Evolutionary conservation across 2,797 vertebrate genomes (phyloP).

Genomic region (Trachops cirrhosus): DNA sequence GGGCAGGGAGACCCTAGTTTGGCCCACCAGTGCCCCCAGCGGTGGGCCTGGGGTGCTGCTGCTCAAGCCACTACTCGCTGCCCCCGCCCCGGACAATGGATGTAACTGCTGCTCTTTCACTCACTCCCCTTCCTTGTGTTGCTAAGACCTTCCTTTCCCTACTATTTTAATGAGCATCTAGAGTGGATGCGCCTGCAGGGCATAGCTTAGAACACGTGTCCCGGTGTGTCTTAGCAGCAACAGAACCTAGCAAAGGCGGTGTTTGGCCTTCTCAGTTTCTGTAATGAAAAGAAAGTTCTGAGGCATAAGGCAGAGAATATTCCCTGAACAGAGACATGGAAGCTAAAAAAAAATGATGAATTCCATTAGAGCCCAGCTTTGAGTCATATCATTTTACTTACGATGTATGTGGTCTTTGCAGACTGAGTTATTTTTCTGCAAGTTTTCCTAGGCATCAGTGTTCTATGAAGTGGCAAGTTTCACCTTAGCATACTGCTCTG

Average conservation of each 20-base stretch:
- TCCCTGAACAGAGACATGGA: not conserved
- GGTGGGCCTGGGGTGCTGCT: not conserved
- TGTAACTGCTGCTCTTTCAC: not conserved
- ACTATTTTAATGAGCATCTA: not conserved
- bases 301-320: not conserved
- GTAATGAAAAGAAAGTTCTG: not conserved
- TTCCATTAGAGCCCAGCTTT: not conserved
- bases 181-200: not conserved
- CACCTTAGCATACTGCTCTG: not conserved
- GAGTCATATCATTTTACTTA: not conserved
- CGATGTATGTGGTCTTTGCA: not conserved
- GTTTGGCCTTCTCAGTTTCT: not conserved
- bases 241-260: not conserved
- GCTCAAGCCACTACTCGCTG: not conserved
- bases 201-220: not conserved
- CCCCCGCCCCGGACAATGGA: not conserved
- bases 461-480: not conserved
- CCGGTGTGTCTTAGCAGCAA: not conserved
- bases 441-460: not conserved
- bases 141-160: not conserved
- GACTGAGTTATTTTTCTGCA: not conserved
- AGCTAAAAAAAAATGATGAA: not conserved
- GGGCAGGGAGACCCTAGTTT: not conserved
- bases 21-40: fast-evolving
- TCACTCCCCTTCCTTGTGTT: not conserved